Evolutionary conservation across 2,113 vertebrate species (phyloP).

Genomic region (Catharus fuscescens): DNA sequence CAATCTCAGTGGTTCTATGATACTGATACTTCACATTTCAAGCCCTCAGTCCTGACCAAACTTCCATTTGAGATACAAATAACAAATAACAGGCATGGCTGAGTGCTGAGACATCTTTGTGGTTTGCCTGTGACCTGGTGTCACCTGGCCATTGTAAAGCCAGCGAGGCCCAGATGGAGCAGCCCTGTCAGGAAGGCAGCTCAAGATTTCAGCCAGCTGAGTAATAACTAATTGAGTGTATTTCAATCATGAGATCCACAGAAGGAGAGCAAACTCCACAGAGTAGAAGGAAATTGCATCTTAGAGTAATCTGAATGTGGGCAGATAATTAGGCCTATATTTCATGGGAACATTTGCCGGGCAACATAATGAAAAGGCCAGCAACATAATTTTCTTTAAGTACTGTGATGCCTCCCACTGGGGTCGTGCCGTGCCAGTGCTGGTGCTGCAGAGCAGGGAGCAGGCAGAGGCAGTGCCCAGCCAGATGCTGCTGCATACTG

Average conservation of each 20-base stretch:
- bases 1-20: background rate
- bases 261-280: conserved; percentile 47
- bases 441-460: conserved; percentile 33
- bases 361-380: conserved; percentile 69
- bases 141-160: background rate
- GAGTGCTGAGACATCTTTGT: background rate
- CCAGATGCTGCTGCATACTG: fast-evolving
- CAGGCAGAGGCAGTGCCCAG: background rate
- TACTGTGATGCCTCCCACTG: conserved; percentile 16
- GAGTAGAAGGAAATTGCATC: conserved; percentile 57
- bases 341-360: conserved; percentile 67
- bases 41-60: background rate
- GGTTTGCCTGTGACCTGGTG: background rate
- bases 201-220: conserved; percentile 25
- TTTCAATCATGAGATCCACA: conserved; percentile 50
- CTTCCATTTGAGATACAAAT: background rate
- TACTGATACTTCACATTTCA: fast-evolving
- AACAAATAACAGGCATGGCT: background rate
- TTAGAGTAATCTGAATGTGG: conserved; percentile 48
- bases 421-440: background rate
- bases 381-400: conserved; percentile 55
- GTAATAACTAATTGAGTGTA: conserved; percentile 60
- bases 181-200: background rate
- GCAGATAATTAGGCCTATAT: conserved; percentile 67
- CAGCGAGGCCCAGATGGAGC: background rate